Evolutionary conservation across 2,113 vertebrate species (phyloP), one percentile per base, ranked within the genome.

Genomic region (Channa argus): DNA sequence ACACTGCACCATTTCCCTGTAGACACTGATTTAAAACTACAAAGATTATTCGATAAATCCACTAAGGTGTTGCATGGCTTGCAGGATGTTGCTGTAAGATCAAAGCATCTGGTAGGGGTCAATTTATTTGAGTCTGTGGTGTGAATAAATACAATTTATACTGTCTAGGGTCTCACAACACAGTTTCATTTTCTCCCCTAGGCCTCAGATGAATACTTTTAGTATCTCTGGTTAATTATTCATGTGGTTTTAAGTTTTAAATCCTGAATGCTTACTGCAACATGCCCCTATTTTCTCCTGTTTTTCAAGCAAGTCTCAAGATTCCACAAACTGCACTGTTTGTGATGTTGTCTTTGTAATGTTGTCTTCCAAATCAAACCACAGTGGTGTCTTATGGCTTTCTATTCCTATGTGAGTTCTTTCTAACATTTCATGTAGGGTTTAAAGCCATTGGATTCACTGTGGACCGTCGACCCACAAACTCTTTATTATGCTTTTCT

Each of bases 371-470:
- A 77, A 59, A 66, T 76, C 39, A 70, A 87, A 88, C 95, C 94
- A 93, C 96, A 93, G 85, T 91, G 96, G 96, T 93, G 96, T 95
- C 92, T 89, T 99, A 99, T 99, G 98, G 98, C 98, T 99, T 99
- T 99, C 97, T 98, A 99, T 99, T 99, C 98, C 98, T 99, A 98
- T 98, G 98, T 98, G 98, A 99, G 95, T 96, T 93, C 66, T 93
- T 92, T 93, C 93, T 93, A 91, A 89, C 62, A 94, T 91, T 82
- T 99, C 98, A 97, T 95, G 96, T 99, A 99, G 98, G 98, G 96
- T 96, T 94, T 94, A 98, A 99, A 98, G 98, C 97, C 98, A 98
- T 98, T 96, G 94, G 96, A 94, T 95, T 94, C 96, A 89, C 93
- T 88, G 95, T 95, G 96, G 94, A 83, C 78, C 66, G 39, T 85